Evolutionary conservation across 1,140 invertebrate species (phyloP), one percentile per base, ranked within the genome.

Genomic region (Cotesia typhae): DNA sequence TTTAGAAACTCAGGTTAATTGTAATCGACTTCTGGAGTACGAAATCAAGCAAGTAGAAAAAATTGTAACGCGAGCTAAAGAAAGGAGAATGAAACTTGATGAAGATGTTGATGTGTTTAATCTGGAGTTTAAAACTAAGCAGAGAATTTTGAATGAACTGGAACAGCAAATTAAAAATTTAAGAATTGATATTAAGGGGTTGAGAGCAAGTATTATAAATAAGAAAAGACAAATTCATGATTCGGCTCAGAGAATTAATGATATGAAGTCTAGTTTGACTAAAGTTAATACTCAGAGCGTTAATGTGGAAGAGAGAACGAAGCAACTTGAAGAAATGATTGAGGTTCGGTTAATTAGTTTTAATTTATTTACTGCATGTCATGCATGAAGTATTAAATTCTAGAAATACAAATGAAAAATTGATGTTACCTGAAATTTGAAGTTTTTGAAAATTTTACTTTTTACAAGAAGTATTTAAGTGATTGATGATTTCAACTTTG

Each of bases 241-340:
- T 4, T 73, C 53, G 51, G 73, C 72, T 4, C 77, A 67, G 17
- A 79, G 79, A 70, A 75, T 86, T 1, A 37, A 73, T 6, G 79
- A 84, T 17, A 64, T 88, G n/a, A 82, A 79, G 63, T 57, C 7
- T 4, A 85, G 80, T 4, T 69, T 85, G 2, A 41, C 76, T 28
- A 75, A 81, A 0, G 77, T 85, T 66, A 76, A 74, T 0, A 74
- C 73, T 66, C 78, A 82, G 60, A 82, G 80, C 60, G 74, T 81
- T 28, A 83, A 82, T 53, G 75, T 83, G 4, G 77, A 80, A 5
- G 85, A 85, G 37, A 83, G 79, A 70, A 77, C 76, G 4, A 82
- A 78, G 38, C 81, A 87, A 64, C 71, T 88, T 4, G 82, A 88
- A 66, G 76, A 83, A 20, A 87, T 88, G 73, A 77, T 87, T 20